Base-by-base conservation (phyloP, 2,888 invertebrate genomes). In the Anthophora plumipes region DNA sequence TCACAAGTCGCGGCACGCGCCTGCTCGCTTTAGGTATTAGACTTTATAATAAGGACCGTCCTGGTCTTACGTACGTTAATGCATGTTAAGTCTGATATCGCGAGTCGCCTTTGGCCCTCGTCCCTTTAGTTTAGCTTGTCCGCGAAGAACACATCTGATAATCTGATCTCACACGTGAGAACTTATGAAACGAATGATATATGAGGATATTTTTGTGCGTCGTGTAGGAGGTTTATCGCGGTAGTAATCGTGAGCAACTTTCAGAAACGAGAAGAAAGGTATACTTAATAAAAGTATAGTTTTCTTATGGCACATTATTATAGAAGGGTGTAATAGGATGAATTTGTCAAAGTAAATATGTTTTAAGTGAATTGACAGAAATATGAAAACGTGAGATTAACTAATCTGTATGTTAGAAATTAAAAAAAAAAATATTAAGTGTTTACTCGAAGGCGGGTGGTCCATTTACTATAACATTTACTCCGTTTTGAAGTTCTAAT, bases 11-110 rank as follows among this genome's bases (percentile, higher is more conserved):
- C 67, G 83, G 83, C 89, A 89, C 86, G 88, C 82, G 87, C 87
- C 84, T 55, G 64, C 61, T 66, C 52, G 67, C 70, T 74, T 61
- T 46, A 68, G 83, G 83, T 87, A 90, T 91, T 90, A 89, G 88
- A 90, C 90, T 91, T 89, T 90, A 85, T 89, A 91, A 91, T 91
- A 85, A 82, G 78, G 69, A 73, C 77, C 80, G 85, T 77, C 70
- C 61, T 73, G 76, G 85, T 85, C 90, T 90, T 89, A 86, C 86
- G 88, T 90, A 89, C 87, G 90, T 89, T 91, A 89, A 91, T 90
- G 78, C 82, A 66, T 75, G 78, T 87, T 89, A 88, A 90, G 88
- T 82, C 83, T 85, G 88, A 73, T 60, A 57, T 46, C 61, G 52
- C 50, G 50, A 52, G n/a, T 61, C 25, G 60, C 50, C 60, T 11